phyloP scores from a whole-genome alignment of 1,140 invertebrate species.

The Armadillidium nasatum region DNA sequence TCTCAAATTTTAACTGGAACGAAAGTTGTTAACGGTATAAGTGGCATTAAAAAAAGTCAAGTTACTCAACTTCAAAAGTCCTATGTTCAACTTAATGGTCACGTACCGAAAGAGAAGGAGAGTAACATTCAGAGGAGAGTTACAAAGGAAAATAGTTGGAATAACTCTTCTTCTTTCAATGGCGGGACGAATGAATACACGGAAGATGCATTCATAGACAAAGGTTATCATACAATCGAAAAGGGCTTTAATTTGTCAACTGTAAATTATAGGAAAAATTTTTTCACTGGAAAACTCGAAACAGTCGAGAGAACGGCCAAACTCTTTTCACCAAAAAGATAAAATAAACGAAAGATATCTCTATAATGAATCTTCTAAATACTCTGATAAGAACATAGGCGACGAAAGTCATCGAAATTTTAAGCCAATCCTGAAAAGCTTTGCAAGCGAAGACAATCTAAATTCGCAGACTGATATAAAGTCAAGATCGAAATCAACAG shows the following conservation, averaged over 20 bases:
- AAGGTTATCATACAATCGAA: neutral
- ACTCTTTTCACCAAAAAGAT: neutral
- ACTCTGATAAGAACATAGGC: neutral
- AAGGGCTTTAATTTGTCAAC: neutral
- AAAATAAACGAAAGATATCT: neutral
- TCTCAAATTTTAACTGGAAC: too few relatives aligned
- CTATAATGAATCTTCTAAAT: neutral
- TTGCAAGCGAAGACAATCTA: neutral
- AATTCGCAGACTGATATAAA: neutral
- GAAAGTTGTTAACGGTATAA: too few relatives aligned
- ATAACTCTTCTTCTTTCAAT: neutral
- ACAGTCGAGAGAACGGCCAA: neutral
- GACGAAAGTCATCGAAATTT: neutral
- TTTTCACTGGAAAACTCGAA: neutral
- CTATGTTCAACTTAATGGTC: neutral
- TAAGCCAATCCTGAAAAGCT: conserved; percentile 1
- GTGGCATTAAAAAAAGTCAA: too few relatives aligned
- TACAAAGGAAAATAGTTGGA: neutral
- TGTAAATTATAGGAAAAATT: neutral
- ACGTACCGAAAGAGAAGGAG: neutral
- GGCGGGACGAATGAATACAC: neutral
- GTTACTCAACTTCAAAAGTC: neutral
- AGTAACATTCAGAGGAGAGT: neutral
- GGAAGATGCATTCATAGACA: neutral
- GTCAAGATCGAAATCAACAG: neutral